Evolutionary conservation across 2,888 invertebrate species (phyloP).

Genomic region (Archips xylosteana): DNA sequence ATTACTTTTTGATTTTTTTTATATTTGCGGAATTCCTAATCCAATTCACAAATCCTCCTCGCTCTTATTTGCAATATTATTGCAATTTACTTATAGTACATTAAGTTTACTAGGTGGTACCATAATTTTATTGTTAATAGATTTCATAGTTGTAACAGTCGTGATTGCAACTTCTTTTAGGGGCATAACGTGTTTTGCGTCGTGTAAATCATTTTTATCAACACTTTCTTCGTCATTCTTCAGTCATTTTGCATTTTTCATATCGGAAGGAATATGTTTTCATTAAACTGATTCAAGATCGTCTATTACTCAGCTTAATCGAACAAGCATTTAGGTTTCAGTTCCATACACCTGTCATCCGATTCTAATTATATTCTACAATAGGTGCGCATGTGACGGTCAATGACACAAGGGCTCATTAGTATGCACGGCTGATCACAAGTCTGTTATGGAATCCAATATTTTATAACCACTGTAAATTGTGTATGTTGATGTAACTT

Average conservation of each 20-base stretch:
- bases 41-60: background rate
- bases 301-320: too few species aligned
- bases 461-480: slow-evolving; percentile 9
- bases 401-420: slow-evolving; percentile 66
- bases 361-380: slow-evolving; percentile 51
- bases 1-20: slow-evolving; percentile 8
- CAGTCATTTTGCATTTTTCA: too few species aligned
- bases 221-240: background rate
- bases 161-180: too few species aligned
- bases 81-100: background rate
- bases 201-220: background rate
- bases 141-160: background rate
- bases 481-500: slow-evolving; percentile 5
- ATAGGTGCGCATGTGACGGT: slow-evolving; percentile 55
- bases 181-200: too few species aligned
- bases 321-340: background rate
- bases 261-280: background rate
- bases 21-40: background rate
- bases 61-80: background rate
- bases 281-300: background rate
- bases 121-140: background rate
- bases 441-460: slow-evolving; percentile 41
- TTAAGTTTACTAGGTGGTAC: too few species aligned
- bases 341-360: slow-evolving; percentile 41
- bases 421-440: slow-evolving; percentile 51